Base-by-base conservation (phyloP, 2,113 vertebrate species). In the Cinclus mexicanus region DNA sequence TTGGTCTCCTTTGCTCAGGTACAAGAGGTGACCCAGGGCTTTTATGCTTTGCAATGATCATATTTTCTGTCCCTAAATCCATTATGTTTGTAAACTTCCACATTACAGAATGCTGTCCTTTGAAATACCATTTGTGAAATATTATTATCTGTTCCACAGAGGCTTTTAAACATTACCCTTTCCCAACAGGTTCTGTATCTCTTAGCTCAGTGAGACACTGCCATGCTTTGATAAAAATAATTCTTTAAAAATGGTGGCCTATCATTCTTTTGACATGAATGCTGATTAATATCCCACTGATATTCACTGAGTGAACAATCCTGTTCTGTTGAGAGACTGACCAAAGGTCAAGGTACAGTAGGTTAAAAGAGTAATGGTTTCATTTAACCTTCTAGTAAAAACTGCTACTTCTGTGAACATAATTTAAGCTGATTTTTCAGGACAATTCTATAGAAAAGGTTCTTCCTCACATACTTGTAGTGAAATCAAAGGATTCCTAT, bases 381-480 rank as follows among this genome's bases (percentile, higher is more conserved):
- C 44, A 72, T 93, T 96, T 67, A 37, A 53, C 78, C 74, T 89
- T 70, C 65, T 80, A 61, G 19, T 41, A 79, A 92, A 60, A 11
- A 53, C 80, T 95, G 69, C 89, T 83, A 7, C 47, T 95, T 92
- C 60, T 50, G 57, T 84, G 92, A 91, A 70, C 4, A 6, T 4
- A 37, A 47, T 68, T 93, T 76, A 59, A 91, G 81, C 39, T 96
- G 91, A 92, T 96, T 97, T 97, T 97, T 83, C 47, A 37, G 85
- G 91, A 83, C 71, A 82, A 52, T 42, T 46, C 12, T 53, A 6
- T n/a, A 68, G 29, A 33, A 84, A 64, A 67, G 60, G 23, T 56
- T 91, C 44, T 12, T 68, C 24, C 29, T 87, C 18, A 9, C 19
- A 3, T 49, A 33, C 41, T 31, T 83, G n/a, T 20, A 71, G 47